These are phyloP conservation scores for Lucinisca nassula DNA, from an alignment of 2,888 invertebrate species.

Conservation along the genomic window DNA sequence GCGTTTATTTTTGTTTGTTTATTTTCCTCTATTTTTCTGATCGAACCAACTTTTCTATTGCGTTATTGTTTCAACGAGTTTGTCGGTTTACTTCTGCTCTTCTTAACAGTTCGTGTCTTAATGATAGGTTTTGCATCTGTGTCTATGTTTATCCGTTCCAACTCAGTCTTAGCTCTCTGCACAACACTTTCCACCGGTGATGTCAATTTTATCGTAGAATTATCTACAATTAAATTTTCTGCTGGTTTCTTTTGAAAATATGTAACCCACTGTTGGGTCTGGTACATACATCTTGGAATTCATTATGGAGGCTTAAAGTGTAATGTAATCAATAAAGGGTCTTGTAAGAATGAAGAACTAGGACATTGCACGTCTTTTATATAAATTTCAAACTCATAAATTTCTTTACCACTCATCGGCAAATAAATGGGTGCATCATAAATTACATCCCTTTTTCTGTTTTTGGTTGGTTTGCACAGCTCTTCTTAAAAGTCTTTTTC, in stretches of 20 bases:
- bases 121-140: background rate
- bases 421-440: slow-evolving; percentile 4
- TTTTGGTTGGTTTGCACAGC: background rate
- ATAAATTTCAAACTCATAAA: slow-evolving; percentile 1
- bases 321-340: background rate
- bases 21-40: background rate
- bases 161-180: slow-evolving; percentile 6
- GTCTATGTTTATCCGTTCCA: background rate
- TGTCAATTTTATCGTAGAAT: background rate
- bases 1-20: background rate
- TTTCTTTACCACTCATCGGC: background rate
- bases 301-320: background rate
- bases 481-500: background rate
- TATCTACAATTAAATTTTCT: background rate
- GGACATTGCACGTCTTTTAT: background rate
- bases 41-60: background rate
- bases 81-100: background rate
- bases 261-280: background rate
- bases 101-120: background rate
- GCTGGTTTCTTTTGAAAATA: background rate
- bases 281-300: background rate
- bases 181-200: slow-evolving; percentile 14
- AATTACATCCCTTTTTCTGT: background rate
- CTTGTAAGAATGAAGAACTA: background rate
- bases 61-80: background rate